These are phyloP conservation scores for Euspilapteryx auroguttella DNA, from an alignment of 2,888 invertebrate species.

Conservation along the genomic window DNA sequence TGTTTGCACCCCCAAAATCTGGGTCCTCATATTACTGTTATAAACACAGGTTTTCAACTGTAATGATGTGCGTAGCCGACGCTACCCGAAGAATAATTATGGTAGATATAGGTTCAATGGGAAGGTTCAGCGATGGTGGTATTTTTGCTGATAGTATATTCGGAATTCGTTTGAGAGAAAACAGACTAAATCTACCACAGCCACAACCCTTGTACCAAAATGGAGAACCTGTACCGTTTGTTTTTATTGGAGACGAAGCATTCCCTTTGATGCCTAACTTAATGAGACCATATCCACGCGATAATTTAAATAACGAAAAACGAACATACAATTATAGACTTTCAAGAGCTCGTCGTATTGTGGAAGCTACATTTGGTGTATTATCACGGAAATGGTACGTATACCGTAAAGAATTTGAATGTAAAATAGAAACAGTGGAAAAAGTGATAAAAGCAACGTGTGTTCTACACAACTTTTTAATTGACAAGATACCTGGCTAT, in stretches of 20 bases:
- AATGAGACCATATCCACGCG: conserved; percentile 12
- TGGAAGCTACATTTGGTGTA: conserved; percentile 12
- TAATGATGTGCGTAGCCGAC: conserved; percentile 2
- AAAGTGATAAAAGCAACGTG: conserved; percentile 9
- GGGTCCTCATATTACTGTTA: conserved; percentile 1
- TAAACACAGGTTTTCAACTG: conserved; percentile 2
- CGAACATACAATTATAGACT: conserved; percentile 12
- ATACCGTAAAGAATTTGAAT: conserved; percentile 10
- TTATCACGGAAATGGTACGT: conserved; percentile 11
- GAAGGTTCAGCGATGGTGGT: conserved; percentile 3
- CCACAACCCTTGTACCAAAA: conserved; percentile 7
- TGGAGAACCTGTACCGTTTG: conserved; percentile 10
- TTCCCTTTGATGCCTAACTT: conserved; percentile 11
- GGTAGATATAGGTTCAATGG: conserved; percentile 3
- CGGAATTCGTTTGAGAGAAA: conserved; percentile 9
- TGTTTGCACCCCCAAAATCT: conserved; percentile 4
- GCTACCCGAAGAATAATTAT: conserved; percentile 2
- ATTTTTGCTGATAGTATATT: conserved; percentile 3
- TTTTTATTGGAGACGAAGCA: conserved; percentile 10
- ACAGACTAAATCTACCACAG: conserved; percentile 9
- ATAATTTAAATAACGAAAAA: conserved; percentile 8
- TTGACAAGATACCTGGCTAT: conserved; percentile 7
- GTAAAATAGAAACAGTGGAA: conserved; percentile 4
- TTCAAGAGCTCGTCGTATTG: conserved; percentile 11
- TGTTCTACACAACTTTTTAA: conserved; percentile 7